These are phyloP conservation scores for Lepus europaeus DNA, from an alignment of 2,113 vertebrate species.

Conservation along the genomic window DNA sequence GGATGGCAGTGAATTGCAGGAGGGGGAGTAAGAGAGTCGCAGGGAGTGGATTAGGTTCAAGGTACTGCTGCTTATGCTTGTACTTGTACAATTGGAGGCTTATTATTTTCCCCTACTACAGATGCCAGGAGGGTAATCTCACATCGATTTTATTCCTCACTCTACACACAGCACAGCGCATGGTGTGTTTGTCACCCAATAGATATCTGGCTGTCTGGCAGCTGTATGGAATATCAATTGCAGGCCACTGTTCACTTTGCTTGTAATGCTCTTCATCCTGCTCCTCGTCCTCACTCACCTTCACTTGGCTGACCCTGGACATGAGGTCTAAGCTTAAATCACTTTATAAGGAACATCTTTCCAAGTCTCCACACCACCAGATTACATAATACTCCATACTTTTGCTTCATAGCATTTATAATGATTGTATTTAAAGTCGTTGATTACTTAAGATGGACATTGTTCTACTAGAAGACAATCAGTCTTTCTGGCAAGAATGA, in stretches of 20 bases:
- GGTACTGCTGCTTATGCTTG: background rate
- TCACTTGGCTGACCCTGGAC: background rate
- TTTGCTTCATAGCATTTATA: background rate
- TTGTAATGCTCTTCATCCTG: background rate
- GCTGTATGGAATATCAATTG: background rate
- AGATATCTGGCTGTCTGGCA: background rate
- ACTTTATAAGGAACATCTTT: background rate
- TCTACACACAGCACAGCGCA: background rate
- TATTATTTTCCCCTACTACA: background rate
- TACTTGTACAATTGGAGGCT: background rate
- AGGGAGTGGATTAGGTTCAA: slow-evolving; percentile 1
- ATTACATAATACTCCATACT: accelerated
- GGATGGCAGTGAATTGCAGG: too few species aligned
- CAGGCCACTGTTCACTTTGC: background rate
- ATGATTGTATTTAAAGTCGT: background rate
- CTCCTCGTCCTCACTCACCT: background rate
- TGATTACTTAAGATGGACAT: background rate
- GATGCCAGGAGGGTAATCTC: background rate
- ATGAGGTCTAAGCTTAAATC: background rate
- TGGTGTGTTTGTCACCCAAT: background rate
- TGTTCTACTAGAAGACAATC: background rate
- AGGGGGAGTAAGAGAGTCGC: too few species aligned
- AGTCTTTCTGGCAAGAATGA: background rate
- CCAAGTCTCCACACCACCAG: background rate
- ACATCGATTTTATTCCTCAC: background rate